phyloP scores from a whole-genome alignment of 2,113 vertebrate species.

The Bagarius yarrelli region DNA sequence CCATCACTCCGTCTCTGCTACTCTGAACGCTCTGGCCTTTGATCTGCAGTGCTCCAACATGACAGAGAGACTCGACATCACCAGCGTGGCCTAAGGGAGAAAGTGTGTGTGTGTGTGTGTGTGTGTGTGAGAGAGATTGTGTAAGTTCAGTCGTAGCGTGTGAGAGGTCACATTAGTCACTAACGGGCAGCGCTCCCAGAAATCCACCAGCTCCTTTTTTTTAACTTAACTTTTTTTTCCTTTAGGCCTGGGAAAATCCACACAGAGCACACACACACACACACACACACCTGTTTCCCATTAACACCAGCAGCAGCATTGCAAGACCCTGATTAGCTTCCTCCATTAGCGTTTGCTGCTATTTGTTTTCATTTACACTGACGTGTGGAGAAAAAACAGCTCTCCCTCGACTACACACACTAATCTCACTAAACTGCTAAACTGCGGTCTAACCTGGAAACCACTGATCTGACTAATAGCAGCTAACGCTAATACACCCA shows the following conservation, averaged over 20 bases:
- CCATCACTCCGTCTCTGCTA: slow-evolving; percentile 29
- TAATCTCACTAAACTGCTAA: slow-evolving; percentile 20
- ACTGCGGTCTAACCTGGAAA: background rate
- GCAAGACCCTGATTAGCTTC: slow-evolving; percentile 51
- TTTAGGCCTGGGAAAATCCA: slow-evolving; percentile 49
- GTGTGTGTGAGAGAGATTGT: slow-evolving; percentile 13
- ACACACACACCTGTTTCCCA: slow-evolving; percentile 56
- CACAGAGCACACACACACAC: slow-evolving; percentile 36
- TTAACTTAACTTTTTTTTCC: slow-evolving; percentile 43
- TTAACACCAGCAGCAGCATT: slow-evolving; percentile 43
- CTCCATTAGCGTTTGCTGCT: slow-evolving; percentile 42
- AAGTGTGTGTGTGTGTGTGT: slow-evolving; percentile 28
- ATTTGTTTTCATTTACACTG: slow-evolving; percentile 49
- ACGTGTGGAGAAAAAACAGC: background rate
- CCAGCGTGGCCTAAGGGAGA: slow-evolving; percentile 19
- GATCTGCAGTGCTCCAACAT: slow-evolving; percentile 46
- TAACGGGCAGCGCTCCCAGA: slow-evolving; percentile 47
- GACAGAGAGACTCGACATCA: slow-evolving; percentile 35
- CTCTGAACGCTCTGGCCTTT: slow-evolving; percentile 44
- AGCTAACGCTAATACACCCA: background rate
- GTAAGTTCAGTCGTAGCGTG: slow-evolving; percentile 36
- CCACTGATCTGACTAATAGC: slow-evolving; percentile 2
- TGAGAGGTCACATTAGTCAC: slow-evolving; percentile 61
- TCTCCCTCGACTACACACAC: background rate
- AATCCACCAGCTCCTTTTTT: slow-evolving; percentile 40